Conservation (phyloP, 2,888 invertebrate species). For the Erynnis tages region DNA sequence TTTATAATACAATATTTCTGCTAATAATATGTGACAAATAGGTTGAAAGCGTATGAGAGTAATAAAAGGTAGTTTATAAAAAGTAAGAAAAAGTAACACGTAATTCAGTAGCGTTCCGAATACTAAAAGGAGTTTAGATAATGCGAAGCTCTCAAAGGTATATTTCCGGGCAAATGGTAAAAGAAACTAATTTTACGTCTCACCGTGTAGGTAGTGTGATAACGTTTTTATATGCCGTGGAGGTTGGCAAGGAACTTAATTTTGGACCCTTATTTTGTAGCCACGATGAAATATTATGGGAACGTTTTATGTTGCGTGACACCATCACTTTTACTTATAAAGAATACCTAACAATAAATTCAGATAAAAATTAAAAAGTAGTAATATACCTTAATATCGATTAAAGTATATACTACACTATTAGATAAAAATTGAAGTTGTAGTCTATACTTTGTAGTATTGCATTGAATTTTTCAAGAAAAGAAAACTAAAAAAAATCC, state of each 20-base stretch:
- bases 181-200: slow-evolving; percentile 60
- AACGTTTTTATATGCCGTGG: slow-evolving; percentile 39
- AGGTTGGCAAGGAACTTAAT: slow-evolving; percentile 25
- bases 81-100: slow-evolving; percentile 5
- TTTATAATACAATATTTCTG: not conserved
- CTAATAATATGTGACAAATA: not conserved
- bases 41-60: no score
- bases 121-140: slow-evolving; percentile 40
- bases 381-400: no score
- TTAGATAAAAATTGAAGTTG: no score
- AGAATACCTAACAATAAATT: no score
- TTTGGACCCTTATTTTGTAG: slow-evolving; percentile 2
- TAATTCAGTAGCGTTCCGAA: slow-evolving; percentile 37
- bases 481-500: no score
- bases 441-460: no score
- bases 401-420: no score
- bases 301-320: no score
- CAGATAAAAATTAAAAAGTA: no score
- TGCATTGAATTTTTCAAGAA: no score
- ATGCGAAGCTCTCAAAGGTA: slow-evolving; percentile 36
- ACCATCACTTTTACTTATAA: no score
- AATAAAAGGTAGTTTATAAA: not conserved
- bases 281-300: no score
- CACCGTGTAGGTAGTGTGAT: slow-evolving; percentile 43
- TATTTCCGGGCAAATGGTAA: slow-evolving; percentile 43